Percentiles rank a stretch among this genome's conserved stretches.
phyloP scores from a whole-genome alignment of 1,140 invertebrate species.

The Diachasma alloeum region DNA sequence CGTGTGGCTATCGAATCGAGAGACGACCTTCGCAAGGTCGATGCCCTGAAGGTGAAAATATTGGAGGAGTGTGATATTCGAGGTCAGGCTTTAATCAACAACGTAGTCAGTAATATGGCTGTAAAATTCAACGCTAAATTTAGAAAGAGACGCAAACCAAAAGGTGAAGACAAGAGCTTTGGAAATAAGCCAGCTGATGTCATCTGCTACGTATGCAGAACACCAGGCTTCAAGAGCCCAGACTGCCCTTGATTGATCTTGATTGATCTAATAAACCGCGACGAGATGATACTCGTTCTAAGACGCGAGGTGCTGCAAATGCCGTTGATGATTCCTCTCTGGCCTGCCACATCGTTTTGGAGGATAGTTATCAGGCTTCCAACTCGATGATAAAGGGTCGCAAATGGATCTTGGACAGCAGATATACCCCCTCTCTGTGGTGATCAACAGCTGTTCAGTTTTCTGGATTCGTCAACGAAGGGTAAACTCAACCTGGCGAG shows the following conservation, averaged over 20 bases:
- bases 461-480: background rate
- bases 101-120: background rate
- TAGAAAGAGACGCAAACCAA: background rate
- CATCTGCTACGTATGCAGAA: no score
- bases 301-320: background rate
- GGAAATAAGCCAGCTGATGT: background rate
- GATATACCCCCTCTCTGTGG: slow-evolving; percentile 26
- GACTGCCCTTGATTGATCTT: background rate
- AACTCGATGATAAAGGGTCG: background rate
- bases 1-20: slow-evolving; percentile 46
- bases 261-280: background rate
- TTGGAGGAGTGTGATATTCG: slow-evolving; percentile 44
- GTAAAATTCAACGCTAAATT: background rate
- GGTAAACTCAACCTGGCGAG: slow-evolving; percentile 25
- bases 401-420: slow-evolving; percentile 28
- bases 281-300: background rate
- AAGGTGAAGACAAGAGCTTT: background rate
- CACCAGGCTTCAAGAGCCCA: background rate
- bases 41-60: slow-evolving; percentile 46
- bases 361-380: background rate
- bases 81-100: background rate
- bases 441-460: background rate
- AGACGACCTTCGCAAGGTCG: slow-evolving; percentile 41
- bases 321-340: background rate
- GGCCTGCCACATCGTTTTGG: background rate